A percentile compares a stretch with the other conserved stretches of the same genome.
Conservation (phyloP, 2,888 invertebrate genomes). For the Poecilobothrus nobilitatus region DNA sequence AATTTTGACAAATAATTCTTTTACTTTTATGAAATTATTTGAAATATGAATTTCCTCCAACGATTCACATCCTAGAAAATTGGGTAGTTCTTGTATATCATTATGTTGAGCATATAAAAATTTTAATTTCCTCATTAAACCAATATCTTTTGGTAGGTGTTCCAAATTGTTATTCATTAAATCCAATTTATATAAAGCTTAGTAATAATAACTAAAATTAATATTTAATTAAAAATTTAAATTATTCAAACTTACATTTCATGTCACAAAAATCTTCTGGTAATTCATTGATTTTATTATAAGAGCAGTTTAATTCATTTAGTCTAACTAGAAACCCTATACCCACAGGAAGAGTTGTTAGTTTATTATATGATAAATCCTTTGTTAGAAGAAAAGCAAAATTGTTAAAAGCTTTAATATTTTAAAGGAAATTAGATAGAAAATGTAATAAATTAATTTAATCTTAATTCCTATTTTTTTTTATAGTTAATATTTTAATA, state of each 20-base stretch:
- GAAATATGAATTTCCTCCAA: slow-evolving; percentile 75
- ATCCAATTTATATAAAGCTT: slow-evolving; percentile 59
- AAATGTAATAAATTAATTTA: too few relatives aligned
- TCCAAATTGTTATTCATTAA: slow-evolving; percentile 63
- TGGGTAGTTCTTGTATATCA: slow-evolving; percentile 64
- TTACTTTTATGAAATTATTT: slow-evolving; percentile 70
- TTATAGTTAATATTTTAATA: neutral
- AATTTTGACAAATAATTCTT: neutral
- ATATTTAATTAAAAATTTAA: neutral
- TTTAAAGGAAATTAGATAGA: too few relatives aligned
- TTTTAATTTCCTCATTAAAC: slow-evolving; percentile 66
- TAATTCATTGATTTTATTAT: slow-evolving; percentile 65
- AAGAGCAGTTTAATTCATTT: slow-evolving; percentile 61
- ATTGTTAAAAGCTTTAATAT: slow-evolving; percentile 1
- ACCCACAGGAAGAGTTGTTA: slow-evolving; percentile 65
- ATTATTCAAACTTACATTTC: slow-evolving; percentile 55
- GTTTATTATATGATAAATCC: slow-evolving; percentile 72
- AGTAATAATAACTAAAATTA: slow-evolving; percentile 10
- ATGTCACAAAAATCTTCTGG: slow-evolving; percentile 75
- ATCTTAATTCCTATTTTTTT: too few relatives aligned
- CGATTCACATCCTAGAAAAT: slow-evolving; percentile 64
- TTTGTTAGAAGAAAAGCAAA: slow-evolving; percentile 40
- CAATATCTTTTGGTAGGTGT: slow-evolving; percentile 55
- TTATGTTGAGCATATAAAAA: slow-evolving; percentile 74
- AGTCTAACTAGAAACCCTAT: slow-evolving; percentile 76